A percentile compares a stretch with the other conserved stretches of the same genome.
These are phyloP conservation scores for Zonotrichia leucophrys DNA, from an alignment of 2,113 vertebrate species.

Conservation along the genomic window DNA sequence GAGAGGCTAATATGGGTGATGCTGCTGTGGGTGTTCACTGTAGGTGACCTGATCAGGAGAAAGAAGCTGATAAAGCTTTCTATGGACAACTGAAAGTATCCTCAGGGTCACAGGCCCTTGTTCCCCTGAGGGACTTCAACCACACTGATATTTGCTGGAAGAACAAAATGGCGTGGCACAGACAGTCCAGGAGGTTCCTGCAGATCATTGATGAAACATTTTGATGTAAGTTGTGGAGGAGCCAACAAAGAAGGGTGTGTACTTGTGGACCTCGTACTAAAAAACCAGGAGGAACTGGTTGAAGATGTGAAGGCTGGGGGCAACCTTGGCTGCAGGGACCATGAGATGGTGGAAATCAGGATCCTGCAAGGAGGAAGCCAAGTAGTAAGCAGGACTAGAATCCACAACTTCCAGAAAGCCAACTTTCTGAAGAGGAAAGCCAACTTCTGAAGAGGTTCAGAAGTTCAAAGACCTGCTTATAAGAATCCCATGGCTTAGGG, in stretches of 20 bases:
- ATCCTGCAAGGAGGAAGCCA: background rate
- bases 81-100: background rate
- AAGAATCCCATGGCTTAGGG: background rate
- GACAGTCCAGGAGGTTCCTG: background rate
- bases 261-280: background rate
- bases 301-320: background rate
- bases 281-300: background rate
- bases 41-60: background rate
- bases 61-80: background rate
- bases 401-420: background rate
- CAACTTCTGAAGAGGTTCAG: no score
- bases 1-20: background rate
- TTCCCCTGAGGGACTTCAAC: background rate
- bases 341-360: background rate
- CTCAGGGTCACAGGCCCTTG: background rate
- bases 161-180: background rate
- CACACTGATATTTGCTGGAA: background rate
- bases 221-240: background rate
- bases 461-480: background rate
- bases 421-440: no score
- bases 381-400: background rate
- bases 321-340: background rate
- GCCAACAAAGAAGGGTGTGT: background rate
- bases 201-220: background rate
- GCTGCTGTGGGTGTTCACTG: background rate